Evolutionary conservation across 2,113 vertebrate species (phyloP), one percentile per base, ranked within the genome.

Genomic region (Ranitomeya imitator): DNA sequence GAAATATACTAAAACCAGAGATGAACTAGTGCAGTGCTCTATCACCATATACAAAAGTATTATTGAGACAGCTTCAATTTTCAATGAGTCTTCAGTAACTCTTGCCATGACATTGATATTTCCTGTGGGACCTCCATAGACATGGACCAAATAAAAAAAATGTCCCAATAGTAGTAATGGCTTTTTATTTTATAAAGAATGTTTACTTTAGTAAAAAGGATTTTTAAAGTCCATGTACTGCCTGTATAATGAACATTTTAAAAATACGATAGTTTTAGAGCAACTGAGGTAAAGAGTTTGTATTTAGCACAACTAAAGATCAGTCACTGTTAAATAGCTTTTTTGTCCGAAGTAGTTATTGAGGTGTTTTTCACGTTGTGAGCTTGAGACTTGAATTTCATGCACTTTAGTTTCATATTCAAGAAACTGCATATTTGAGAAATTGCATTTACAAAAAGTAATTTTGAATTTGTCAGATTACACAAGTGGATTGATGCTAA

Each of bases 341-440:
- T 85, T 85, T 76, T 77, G 84, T 77, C 18, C 61, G 23, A 76
- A 86, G 59, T 63, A 86, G 63, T 77, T 86, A 77, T 19, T 51
- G 59, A 63, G 26, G 83, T 60, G 31, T 63, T 86, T 54, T 86
- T 77, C 54, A 59, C 63, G 26, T 78, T 60, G 13, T 57, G 45
- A n/a, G 59, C 59, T 63, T 74, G 8, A 60, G 52, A 74, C 6
- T 78, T 86, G 57, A 45, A 86, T 78, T 86, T 77, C 57, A 51
- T 7, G 18, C 59, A 54, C 57, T 60, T 86, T 52, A 86, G 74
- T 65, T 86, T 37, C 14, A 86, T 79, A 86, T 63, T 86, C 37
- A 86, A 16, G 61, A 74, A 45, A 74, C 51, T 45, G 31, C 15
- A 45, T 54, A 51, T 54, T 73, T 13, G 16, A 51, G 23, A 78